Percentiles rank a stretch among this genome's conserved stretches.
phyloP scores from a whole-genome alignment of 2,797 vertebrate species.

The Vireo griseus region DNA sequence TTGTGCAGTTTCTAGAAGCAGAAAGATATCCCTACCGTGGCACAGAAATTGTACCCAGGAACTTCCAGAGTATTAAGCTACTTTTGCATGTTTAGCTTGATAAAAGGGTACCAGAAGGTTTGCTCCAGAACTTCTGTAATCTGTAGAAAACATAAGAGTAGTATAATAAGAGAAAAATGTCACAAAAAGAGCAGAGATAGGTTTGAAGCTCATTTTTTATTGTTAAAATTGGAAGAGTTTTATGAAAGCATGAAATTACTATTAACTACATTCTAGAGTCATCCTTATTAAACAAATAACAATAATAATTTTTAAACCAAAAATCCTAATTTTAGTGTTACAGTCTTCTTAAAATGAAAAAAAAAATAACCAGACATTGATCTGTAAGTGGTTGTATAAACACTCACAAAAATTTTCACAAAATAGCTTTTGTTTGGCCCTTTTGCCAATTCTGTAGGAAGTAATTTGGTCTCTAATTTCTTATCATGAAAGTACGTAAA shows the following conservation, averaged over 20 bases:
- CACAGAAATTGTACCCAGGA: not conserved
- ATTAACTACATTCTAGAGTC: not conserved
- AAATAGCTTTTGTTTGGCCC: not conserved
- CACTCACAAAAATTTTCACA: not conserved
- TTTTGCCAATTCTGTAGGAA: not conserved
- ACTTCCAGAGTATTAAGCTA: not conserved
- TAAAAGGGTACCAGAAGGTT: not conserved
- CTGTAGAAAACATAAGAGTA: not conserved
- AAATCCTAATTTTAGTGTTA: not conserved
- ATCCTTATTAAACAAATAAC: not conserved
- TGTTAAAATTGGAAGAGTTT: not conserved
- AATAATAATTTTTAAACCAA: not conserved
- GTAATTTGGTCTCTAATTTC: not conserved
- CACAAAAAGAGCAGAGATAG: not conserved
- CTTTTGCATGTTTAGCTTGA: not conserved
- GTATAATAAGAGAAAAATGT: not conserved
- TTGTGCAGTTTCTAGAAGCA: not conserved
- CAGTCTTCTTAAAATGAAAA: not conserved
- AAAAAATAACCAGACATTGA: not conserved
- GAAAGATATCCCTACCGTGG: not conserved
- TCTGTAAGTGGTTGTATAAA: not conserved
- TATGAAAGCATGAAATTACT: not conserved
- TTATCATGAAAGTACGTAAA: not conserved
- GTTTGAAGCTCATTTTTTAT: not conserved
- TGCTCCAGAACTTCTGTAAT: not conserved